phyloP scores from a whole-genome alignment of 1,140 invertebrate species.

The Portunus trituberculatus region DNA sequence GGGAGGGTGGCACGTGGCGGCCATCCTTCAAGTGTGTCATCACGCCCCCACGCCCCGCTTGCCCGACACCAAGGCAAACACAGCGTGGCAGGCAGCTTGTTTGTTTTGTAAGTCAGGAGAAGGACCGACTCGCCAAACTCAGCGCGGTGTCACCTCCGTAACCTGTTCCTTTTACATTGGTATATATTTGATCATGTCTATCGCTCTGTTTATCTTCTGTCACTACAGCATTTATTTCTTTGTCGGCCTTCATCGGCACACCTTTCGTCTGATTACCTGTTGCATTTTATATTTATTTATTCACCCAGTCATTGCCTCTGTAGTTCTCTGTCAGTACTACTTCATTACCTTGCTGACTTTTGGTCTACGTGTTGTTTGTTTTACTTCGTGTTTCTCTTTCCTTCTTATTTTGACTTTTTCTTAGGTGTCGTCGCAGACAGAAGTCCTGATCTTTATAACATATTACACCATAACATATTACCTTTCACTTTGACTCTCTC shows the following conservation, averaged over 20 bases:
- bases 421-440: too few relatives aligned
- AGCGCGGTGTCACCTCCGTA: neutral
- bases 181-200: neutral
- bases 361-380: too few relatives aligned
- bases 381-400: neutral
- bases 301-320: neutral
- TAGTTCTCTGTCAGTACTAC: too few relatives aligned
- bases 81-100: slow-evolving; percentile 54
- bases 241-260: neutral
- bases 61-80: slow-evolving; percentile 46
- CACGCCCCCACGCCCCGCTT: neutral
- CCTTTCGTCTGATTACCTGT: neutral
- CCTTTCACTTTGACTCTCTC: too few relatives aligned
- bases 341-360: too few relatives aligned
- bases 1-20: slow-evolving; percentile 40
- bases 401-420: neutral
- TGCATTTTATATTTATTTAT: neutral
- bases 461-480: too few relatives aligned
- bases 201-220: too few relatives aligned
- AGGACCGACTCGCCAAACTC: neutral
- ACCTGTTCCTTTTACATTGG: neutral
- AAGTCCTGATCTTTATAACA: too few relatives aligned
- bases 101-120: slow-evolving; percentile 68
- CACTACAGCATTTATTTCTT: slow-evolving; percentile 22
- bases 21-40: slow-evolving; percentile 53